Percentiles rank a stretch among this genome's conserved stretches.
phyloP scores from a whole-genome alignment of 2,113 vertebrate species.

The Bos javanicus region DNA sequence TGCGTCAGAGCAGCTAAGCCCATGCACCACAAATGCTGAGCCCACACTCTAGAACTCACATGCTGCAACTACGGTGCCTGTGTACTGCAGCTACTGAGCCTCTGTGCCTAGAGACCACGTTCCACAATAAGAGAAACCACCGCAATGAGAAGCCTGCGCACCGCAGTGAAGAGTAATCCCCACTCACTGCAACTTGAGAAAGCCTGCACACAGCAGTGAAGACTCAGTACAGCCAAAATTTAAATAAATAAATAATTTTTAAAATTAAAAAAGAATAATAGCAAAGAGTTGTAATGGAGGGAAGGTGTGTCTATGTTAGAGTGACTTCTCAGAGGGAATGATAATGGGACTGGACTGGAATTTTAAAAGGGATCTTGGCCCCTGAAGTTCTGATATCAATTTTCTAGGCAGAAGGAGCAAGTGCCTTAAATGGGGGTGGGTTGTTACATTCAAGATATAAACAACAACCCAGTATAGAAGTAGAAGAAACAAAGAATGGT shows the following conservation, averaged over 20 bases:
- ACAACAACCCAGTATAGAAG: background rate
- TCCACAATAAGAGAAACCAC: background rate
- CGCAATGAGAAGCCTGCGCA: rapidly evolving
- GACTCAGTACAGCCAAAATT: background rate
- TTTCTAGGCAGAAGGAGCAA: background rate
- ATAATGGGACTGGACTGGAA: background rate
- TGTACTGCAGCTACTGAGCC: background rate
- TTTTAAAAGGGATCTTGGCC: background rate
- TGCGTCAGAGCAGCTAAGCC: rapidly evolving
- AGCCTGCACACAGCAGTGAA: background rate
- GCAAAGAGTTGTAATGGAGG: background rate
- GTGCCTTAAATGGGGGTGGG: background rate
- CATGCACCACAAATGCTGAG: background rate
- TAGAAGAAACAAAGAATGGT: background rate
- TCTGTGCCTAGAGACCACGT: background rate
- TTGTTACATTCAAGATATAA: background rate
- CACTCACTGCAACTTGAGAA: background rate
- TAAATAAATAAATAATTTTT: background rate
- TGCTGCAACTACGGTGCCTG: rapidly evolving
- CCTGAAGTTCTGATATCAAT: background rate
- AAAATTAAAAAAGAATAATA: background rate
- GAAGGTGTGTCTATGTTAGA: background rate
- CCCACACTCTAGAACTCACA: background rate
- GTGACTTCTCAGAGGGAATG: background rate
- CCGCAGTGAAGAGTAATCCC: background rate